Percentiles rank a stretch among this genome's conserved stretches.
phyloP scores from a whole-genome alignment of 2,113 vertebrate genomes.

The Rhinolophus sinicus region DNA sequence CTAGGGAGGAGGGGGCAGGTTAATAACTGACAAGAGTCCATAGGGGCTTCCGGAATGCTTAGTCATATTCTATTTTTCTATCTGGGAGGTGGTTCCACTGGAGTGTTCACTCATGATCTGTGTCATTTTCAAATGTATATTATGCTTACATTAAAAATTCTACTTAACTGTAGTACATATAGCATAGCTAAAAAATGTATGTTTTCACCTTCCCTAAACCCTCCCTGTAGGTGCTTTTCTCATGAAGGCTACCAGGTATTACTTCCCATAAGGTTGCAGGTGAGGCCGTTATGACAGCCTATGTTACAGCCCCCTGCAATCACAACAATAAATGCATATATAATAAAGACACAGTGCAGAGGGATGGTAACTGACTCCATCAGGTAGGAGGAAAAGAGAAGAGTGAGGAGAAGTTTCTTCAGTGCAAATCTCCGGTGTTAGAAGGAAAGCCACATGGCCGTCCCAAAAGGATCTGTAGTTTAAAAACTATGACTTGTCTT shows the following conservation, averaged over 20 bases:
- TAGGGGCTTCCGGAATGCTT: neutral
- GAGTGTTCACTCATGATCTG: neutral
- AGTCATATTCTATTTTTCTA: neutral
- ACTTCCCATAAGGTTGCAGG: neutral
- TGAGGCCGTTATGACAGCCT: neutral
- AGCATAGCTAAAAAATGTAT: neutral
- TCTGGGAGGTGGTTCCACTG: neutral
- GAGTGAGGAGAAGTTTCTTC: neutral
- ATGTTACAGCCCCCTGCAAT: neutral
- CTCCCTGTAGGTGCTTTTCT: neutral
- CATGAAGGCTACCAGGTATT: neutral
- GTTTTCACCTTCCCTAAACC: neutral
- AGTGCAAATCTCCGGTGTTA: neutral
- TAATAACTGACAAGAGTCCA: neutral
- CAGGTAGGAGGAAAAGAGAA: neutral
- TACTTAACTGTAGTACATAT: neutral
- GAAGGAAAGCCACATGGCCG: neutral
- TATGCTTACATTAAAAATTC: neutral
- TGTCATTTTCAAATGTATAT: neutral
- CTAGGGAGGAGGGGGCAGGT: no score
- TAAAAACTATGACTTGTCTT: neutral
- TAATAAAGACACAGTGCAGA: neutral
- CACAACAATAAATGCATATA: accelerated
- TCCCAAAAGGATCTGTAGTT: neutral
- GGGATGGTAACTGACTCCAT: neutral